phyloP scores from a whole-genome alignment of 2,797 vertebrate species.

The Pseudochirops cupreus region DNA sequence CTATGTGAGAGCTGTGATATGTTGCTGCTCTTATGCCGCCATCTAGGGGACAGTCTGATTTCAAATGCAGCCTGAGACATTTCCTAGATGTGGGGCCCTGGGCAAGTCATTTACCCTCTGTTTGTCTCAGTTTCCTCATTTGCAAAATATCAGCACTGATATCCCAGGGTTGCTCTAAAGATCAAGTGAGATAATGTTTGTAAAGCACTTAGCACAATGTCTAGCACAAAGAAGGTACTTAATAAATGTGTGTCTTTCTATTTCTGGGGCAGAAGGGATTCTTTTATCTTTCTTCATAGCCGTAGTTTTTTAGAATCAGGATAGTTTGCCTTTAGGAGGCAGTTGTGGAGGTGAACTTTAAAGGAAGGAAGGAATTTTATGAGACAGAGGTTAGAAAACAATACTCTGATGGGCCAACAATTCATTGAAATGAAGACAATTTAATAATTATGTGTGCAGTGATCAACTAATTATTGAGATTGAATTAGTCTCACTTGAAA shows the following conservation, averaged over 20 bases:
- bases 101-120: not conserved
- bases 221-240: not conserved
- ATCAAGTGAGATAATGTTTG: not conserved
- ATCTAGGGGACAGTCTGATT: not conserved
- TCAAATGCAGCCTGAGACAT: not conserved
- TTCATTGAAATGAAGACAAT: not conserved
- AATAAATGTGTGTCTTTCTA: not conserved
- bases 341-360: not conserved
- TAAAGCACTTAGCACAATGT: not conserved
- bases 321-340: not conserved
- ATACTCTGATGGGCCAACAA: not conserved
- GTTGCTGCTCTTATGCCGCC: too few relatives aligned
- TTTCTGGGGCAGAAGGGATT: not conserved
- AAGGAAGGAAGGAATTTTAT: not conserved
- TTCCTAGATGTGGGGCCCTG: not conserved
- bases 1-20: too few relatives aligned
- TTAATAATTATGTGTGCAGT: not conserved
- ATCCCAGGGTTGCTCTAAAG: not conserved
- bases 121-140: not conserved
- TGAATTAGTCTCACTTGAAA: not conserved
- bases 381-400: not conserved
- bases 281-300: not conserved
- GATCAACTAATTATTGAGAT: not conserved
- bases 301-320: not conserved
- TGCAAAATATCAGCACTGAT: not conserved